Conservation (phyloP, 2,113 vertebrate species). For the Chaetodon auriga region DNA sequence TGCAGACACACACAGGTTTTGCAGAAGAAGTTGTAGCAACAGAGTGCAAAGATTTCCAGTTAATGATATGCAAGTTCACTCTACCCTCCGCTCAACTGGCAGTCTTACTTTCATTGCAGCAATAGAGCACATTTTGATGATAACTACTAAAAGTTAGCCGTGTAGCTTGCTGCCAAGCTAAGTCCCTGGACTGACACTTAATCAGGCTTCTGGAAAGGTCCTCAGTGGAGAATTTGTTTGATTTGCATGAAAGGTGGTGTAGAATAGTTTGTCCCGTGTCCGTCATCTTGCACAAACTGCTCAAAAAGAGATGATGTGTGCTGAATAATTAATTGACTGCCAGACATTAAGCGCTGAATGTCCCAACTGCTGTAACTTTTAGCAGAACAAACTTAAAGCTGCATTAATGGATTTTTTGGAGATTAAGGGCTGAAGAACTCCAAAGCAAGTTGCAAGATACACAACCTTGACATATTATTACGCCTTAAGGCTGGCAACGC, state of each 20-base stretch:
- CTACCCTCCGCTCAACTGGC: neutral
- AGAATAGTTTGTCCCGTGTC: neutral
- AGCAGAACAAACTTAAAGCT: neutral
- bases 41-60: neutral
- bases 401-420: neutral
- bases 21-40: neutral
- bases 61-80: neutral
- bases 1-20: neutral
- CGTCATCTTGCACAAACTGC: neutral
- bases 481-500: neutral
- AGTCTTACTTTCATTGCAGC: neutral
- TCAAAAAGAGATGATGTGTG: neutral
- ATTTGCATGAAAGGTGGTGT: neutral
- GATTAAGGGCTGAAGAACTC: neutral
- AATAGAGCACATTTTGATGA: too few species aligned
- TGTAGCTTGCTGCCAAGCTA: neutral
- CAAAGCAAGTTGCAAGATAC: neutral
- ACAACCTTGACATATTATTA: neutral
- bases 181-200: neutral
- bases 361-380: neutral
- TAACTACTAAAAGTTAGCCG: neutral
- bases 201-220: neutral
- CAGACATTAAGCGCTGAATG: neutral
- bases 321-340: neutral
- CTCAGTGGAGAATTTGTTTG: neutral